A percentile compares a stretch with the other conserved stretches of the same genome.
Conservation (phyloP, 2,797 vertebrate species). For the Danio kyathit region DNA sequence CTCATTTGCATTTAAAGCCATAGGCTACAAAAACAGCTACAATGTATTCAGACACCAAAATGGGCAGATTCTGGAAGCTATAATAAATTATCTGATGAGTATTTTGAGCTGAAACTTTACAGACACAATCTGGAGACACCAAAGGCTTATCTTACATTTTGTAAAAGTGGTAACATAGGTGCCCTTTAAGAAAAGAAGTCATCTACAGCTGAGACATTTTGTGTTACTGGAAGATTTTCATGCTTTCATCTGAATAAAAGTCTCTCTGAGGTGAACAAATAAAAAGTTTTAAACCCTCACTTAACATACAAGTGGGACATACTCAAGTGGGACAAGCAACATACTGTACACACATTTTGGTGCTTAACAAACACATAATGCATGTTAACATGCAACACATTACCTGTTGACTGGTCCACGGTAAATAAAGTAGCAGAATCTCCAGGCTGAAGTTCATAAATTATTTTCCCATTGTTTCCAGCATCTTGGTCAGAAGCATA, state of each 20-base stretch:
- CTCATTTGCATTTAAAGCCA: too few species aligned
- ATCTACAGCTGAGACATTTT: background rate
- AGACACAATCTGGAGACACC: too few species aligned
- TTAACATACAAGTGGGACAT: too few species aligned
- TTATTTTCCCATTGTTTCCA: constrained; percentile 82
- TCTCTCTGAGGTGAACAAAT: constrained; percentile 18
- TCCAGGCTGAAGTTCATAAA: constrained; percentile 83
- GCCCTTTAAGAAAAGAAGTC: background rate
- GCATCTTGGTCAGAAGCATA: constrained; percentile 88
- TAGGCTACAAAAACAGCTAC: too few species aligned
- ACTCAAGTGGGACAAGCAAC: constrained; percentile 21
- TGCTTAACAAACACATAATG: background rate
- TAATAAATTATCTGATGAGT: too few species aligned
- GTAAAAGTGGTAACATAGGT: too few species aligned
- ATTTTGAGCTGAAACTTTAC: too few species aligned
- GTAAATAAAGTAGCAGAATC: constrained; percentile 84
- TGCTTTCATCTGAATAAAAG: background rate
- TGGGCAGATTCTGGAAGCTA: too few species aligned
- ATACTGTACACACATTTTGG: background rate
- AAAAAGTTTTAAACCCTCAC: constrained; percentile 4
- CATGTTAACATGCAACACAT: background rate
- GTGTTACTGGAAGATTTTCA: too few species aligned
- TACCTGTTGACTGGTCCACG: constrained; percentile 88
- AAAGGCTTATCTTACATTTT: too few species aligned
- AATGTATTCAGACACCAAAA: too few species aligned